Evolutionary conservation across 2,797 vertebrate genomes (phyloP), one percentile per base, ranked within the genome.

Genomic region (Agapornis canus): DNA sequence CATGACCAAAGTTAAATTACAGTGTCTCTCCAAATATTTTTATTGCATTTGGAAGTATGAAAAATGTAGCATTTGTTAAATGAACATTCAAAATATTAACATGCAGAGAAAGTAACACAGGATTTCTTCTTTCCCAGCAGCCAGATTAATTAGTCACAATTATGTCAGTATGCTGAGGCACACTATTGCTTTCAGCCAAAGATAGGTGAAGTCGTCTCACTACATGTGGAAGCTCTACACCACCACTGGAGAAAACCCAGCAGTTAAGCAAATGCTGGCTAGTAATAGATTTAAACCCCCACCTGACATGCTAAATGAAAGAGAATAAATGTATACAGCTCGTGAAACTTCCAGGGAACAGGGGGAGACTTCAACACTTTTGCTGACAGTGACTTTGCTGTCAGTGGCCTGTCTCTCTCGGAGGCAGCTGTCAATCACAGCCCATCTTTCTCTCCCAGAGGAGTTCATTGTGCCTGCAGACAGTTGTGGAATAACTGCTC

Each of bases 361-460:
- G 82, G 91, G 91, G 90, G 90, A 95, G 96, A 61, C 96, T 69
- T 49, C 32, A 75, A 61, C 79, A 71, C 97, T 97, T 94, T 29
- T 97, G 97, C 98, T 98, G 98, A 97, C 97, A 97, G 98, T 92
- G 97, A 94, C 97, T 97, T 95, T 94, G 73, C 98, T 98, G 96
- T 97, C 98, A 98, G 95, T 91, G 96, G 98, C 98, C 97, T 92
- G 95, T 98, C 99, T 99, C 98, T 99, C 98, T 98, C 87, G 97
- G 98, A 99, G 99, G 99, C 99, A 99, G 98, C 99, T 99, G 99
- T 99, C 99, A 99, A 98, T 99, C 99, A 99, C 89, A 45, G 98
- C 97, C 97, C 99, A 97, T 98, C 98, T 97, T 93, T 97, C 96
- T 98, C 97, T 99, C 99, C 99, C 99, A 89, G 97, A 98, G 99